Evolutionary conservation across 2,797 vertebrate species (phyloP).

Genomic region (Clangula hyemalis): DNA sequence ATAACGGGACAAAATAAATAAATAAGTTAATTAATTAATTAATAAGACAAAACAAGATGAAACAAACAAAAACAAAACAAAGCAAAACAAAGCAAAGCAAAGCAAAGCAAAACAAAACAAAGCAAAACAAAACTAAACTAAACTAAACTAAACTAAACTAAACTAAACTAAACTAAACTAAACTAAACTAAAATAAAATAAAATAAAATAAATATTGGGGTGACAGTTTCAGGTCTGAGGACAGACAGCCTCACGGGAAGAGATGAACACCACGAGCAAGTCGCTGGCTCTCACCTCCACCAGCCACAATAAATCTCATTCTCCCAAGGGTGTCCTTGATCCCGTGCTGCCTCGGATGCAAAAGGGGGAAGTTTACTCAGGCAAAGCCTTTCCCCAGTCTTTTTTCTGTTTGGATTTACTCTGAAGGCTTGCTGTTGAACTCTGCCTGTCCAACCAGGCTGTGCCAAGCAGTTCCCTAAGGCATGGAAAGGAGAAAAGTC

Average conservation of each 20-base stretch:
- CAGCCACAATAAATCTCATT: neutral
- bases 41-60: neutral
- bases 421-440: neutral
- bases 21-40: too few relatives aligned
- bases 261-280: neutral
- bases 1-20: neutral
- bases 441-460: neutral
- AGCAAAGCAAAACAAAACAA: too few relatives aligned
- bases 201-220: neutral
- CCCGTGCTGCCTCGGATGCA: neutral
- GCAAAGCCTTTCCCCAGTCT: neutral
- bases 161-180: neutral
- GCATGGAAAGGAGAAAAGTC: neutral
- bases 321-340: neutral
- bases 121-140: neutral
- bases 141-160: too few relatives aligned
- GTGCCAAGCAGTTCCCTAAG: neutral
- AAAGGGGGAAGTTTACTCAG: neutral
- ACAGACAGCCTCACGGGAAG: neutral
- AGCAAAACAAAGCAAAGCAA: too few relatives aligned
- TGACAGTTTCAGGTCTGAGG: neutral
- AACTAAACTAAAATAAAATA: too few relatives aligned
- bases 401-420: neutral
- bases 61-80: neutral
- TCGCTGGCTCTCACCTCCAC: neutral